Evolutionary conservation across 2,888 invertebrate genomes (phyloP).

Genomic region (Fragum sueziense): DNA sequence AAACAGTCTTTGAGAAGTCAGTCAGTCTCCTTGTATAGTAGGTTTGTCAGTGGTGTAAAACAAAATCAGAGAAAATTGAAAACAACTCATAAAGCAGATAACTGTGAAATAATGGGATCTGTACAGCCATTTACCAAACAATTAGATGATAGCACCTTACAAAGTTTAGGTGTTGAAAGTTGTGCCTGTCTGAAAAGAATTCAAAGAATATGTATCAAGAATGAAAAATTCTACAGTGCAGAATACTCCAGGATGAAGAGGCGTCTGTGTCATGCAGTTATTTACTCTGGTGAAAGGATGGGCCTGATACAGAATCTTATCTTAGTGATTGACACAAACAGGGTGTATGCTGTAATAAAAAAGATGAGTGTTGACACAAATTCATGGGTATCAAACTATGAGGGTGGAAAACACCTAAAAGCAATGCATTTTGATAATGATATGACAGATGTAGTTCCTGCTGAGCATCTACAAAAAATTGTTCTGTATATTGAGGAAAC

Average conservation of each 20-base stretch:
- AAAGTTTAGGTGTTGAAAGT: slow-evolving; percentile 29
- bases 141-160: not conserved
- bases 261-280: slow-evolving; percentile 28
- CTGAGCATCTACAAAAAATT: slow-evolving; percentile 11
- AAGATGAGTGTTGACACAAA: slow-evolving; percentile 2
- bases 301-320: slow-evolving; percentile 38
- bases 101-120: slow-evolving; percentile 24
- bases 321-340: slow-evolving; percentile 18
- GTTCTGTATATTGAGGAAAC: slow-evolving; percentile 22
- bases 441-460: slow-evolving; percentile 3
- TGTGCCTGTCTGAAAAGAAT: slow-evolving; percentile 13
- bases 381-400: slow-evolving; percentile 33
- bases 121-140: not conserved
- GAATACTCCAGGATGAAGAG: slow-evolving; percentile 46
- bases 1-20: no score
- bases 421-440: slow-evolving; percentile 10
- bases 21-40: no score
- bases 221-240: slow-evolving; percentile 21
- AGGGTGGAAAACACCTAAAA: slow-evolving; percentile 36
- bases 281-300: slow-evolving; percentile 17
- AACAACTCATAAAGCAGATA: slow-evolving; percentile 24
- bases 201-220: slow-evolving; percentile 31
- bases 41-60: no score
- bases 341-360: slow-evolving; percentile 35
- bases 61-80: slow-evolving; percentile 25